Evolutionary conservation across 2,888 invertebrate species (phyloP), one percentile per base, ranked within the genome.

Genomic region (Chloroclystis v-ata): DNA sequence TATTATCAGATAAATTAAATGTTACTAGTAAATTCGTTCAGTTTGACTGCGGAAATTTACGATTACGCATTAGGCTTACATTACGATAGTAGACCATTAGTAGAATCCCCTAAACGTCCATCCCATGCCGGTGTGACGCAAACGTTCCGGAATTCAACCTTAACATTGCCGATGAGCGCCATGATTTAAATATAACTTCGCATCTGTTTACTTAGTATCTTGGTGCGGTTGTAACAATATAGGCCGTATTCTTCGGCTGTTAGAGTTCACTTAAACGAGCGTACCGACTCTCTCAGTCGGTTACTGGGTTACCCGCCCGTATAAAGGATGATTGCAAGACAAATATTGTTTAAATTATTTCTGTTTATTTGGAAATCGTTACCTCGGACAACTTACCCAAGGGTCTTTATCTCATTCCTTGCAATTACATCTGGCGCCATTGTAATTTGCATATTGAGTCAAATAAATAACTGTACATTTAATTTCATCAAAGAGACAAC

Each of bases 131-230:
- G 49, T 53, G 61, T 84, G 84, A 84, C 84, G 85, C 71, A 75
- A 72, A 59, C 72, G 60, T 68, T 73, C 52, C 65, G 82, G 85
- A 82, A 85, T 85, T 82, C 79, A 83, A 82, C 83, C 84, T 85
- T 83, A 85, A 82, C 85, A 83, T 85, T 84, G 73, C 76, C 73
- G 78, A 81, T 79, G 79, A 78, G 74, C 75, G 72, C 69, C 67
- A 65, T 67, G 78, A 72, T 83, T 82, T 84, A 83, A 82, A 82
- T 83, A 81, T 84, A 83, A 77, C 82, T 75, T 69, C 68, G 67
- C 73, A 69, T 72, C 67, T 69, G 67, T 73, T 72, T 59, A 56
- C 39, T 47, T 62, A 63, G 60, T 60, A 63, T 67, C 61, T 66
- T 60, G 56, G 59, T 61, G 61, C 62, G 53, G 56, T 49, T 58